phyloP scores from a whole-genome alignment of 2,888 invertebrate species.

The Cylloceria caligata region DNA sequence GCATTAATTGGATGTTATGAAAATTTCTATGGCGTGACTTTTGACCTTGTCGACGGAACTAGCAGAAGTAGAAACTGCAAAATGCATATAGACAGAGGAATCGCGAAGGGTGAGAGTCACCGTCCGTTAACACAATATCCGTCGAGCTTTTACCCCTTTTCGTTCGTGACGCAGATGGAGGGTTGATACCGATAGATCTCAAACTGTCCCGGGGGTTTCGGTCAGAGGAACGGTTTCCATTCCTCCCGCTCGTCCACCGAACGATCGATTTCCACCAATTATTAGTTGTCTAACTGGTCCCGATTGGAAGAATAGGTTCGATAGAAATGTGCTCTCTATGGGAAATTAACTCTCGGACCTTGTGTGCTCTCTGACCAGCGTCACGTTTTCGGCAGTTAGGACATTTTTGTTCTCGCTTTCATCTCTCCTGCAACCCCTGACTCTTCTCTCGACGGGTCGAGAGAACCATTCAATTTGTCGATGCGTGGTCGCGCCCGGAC shows the following conservation, averaged over 20 bases:
- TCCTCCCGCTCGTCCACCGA: slow-evolving; percentile 44
- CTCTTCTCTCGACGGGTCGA: slow-evolving; percentile 17
- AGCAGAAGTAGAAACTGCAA: slow-evolving; percentile 17
- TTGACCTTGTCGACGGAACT: not conserved
- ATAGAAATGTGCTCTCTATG: slow-evolving; percentile 79
- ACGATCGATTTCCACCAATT: slow-evolving; percentile 81
- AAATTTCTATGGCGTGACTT: slow-evolving; percentile 24
- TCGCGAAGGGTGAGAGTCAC: slow-evolving; percentile 43
- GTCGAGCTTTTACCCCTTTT: slow-evolving; percentile 57
- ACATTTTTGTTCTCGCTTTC: slow-evolving; percentile 66
- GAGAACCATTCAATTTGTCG: slow-evolving; percentile 50
- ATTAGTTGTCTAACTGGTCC: slow-evolving; percentile 81
- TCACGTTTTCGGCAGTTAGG: slow-evolving; percentile 75
- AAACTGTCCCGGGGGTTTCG: slow-evolving; percentile 52
- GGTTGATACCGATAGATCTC: slow-evolving; percentile 49
- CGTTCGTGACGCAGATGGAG: slow-evolving; percentile 28
- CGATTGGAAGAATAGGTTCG: slow-evolving; percentile 80
- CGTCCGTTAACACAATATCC: slow-evolving; percentile 70
- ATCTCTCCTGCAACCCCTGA: slow-evolving; percentile 20
- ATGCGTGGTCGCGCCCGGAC: slow-evolving; percentile 55
- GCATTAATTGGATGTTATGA: not conserved
- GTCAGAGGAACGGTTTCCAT: slow-evolving; percentile 38
- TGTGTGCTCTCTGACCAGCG: slow-evolving; percentile 65
- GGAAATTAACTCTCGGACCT: slow-evolving; percentile 76
- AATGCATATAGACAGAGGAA: slow-evolving; percentile 18